phyloP scores from a whole-genome alignment of 2,888 invertebrate species.

The Bimastos eiseni region DNA sequence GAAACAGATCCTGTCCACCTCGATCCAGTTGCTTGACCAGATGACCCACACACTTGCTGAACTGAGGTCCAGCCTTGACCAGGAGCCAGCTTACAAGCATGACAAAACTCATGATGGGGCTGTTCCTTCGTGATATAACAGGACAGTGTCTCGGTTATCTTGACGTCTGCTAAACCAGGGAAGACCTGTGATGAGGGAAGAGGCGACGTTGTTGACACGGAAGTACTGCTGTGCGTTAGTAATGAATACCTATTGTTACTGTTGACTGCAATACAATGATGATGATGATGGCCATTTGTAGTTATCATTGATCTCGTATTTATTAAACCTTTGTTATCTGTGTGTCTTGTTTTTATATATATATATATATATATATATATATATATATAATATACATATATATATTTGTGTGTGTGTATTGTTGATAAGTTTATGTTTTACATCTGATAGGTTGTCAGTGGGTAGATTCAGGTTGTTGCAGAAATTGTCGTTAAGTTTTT shows the following conservation, averaged over 20 bases:
- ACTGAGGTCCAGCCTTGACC: conserved; percentile 23
- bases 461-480: neutral
- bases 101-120: neutral
- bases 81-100: neutral
- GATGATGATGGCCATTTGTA: neutral
- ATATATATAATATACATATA: no score
- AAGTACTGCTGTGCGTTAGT: neutral
- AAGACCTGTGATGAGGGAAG: neutral
- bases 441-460: neutral
- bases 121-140: neutral
- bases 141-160: neutral
- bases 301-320: neutral
- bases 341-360: neutral
- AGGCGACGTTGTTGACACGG: neutral
- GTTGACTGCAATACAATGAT: neutral
- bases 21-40: conserved; percentile 60
- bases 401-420: no score
- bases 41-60: conserved; percentile 38
- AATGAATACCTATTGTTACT: neutral
- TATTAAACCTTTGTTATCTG: neutral
- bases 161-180: neutral
- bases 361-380: no score
- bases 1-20: conserved; percentile 67
- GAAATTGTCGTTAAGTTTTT: neutral
- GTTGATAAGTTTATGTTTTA: no score